phyloP scores from a whole-genome alignment of 2,888 invertebrate species.

The Spilosoma lubricipeda region DNA sequence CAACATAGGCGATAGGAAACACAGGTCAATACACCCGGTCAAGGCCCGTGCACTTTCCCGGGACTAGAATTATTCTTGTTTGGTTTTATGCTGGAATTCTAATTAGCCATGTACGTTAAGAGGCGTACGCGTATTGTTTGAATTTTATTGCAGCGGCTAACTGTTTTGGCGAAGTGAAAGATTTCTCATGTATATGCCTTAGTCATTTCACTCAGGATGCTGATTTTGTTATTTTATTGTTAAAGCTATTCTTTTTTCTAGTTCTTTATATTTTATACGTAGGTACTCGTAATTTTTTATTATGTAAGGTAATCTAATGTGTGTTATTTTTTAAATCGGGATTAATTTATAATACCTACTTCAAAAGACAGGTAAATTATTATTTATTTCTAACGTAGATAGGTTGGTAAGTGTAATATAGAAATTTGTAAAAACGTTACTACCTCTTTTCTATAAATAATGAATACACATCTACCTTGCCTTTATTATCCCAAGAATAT shows the following conservation, averaged over 20 bases:
- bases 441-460: too few relatives aligned
- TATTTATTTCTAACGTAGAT: background rate
- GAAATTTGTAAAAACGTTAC: too few relatives aligned
- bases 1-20: conserved; percentile 76
- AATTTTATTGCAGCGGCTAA: conserved; percentile 31
- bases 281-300: too few relatives aligned
- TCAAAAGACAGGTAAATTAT: background rate
- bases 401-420: too few relatives aligned
- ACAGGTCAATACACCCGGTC: conserved; percentile 82
- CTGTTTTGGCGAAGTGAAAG: conserved; percentile 20
- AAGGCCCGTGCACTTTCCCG: conserved; percentile 81
- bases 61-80: conserved; percentile 75
- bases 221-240: too few relatives aligned
- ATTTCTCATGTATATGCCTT: background rate
- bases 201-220: background rate
- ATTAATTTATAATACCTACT: background rate
- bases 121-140: conserved; percentile 32
- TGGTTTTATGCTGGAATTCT: conserved; percentile 74
- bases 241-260: too few relatives aligned
- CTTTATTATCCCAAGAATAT: too few relatives aligned
- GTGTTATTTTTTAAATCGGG: background rate
- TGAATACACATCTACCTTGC: too few relatives aligned
- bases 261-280: too few relatives aligned
- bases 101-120: conserved; percentile 55
- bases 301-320: too few relatives aligned